phyloP scores from a whole-genome alignment of 2,888 invertebrate genomes.

The Tenthredo distinguenda region DNA sequence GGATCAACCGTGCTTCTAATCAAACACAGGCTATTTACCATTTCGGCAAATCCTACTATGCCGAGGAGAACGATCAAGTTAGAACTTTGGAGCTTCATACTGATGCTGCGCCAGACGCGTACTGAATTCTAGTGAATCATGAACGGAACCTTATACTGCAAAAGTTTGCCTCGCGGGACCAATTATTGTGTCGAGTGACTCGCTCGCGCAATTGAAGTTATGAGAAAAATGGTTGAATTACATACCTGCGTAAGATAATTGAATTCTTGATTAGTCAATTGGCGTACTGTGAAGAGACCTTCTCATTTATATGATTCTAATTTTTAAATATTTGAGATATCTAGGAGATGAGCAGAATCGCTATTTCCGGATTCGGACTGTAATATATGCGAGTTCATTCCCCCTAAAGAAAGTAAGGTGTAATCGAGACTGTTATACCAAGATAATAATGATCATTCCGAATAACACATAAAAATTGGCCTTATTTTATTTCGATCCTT shows the following conservation, averaged over 20 bases:
- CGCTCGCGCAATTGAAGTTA: constrained; percentile 1
- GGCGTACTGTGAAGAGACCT: not conserved
- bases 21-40: constrained; percentile 22
- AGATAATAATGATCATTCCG: no score
- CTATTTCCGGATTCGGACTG: no score
- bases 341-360: no score
- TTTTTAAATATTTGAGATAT: no score
- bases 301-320: not conserved
- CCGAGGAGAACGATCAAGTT: not conserved
- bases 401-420: no score
- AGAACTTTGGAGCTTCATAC: constrained; percentile 12
- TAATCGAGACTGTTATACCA: no score
- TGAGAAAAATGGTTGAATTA: not conserved
- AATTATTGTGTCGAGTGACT: constrained; percentile 8
- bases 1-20: not conserved
- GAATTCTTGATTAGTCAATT: not conserved
- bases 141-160: constrained; percentile 13
- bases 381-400: no score
- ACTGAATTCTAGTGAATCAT: constrained; percentile 6
- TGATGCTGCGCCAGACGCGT: constrained; percentile 9
- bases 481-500: no score
- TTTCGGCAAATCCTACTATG: not conserved
- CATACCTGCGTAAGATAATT: not conserved
- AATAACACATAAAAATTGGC: no score
- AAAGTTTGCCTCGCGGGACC: not conserved